Conservation (phyloP, 37 sponge, comb jelly and placozoan species). For the Geodia barretti region DNA sequence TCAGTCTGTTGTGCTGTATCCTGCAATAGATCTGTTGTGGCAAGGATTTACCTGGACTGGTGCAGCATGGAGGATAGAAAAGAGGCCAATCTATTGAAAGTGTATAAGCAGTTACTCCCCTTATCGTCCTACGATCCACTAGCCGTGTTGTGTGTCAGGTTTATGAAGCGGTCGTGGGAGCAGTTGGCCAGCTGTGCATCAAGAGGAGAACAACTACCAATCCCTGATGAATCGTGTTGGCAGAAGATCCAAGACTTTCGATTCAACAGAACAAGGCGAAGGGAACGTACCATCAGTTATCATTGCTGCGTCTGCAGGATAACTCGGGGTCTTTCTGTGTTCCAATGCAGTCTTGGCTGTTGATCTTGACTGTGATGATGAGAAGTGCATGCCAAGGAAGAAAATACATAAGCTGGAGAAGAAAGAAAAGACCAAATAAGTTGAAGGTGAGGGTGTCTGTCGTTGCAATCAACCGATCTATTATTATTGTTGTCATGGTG, state of each 20-base stretch:
- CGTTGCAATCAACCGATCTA: too few relatives aligned
- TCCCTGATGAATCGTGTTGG: constrained; percentile 55
- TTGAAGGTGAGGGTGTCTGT: too few relatives aligned
- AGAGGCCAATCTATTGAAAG: too few relatives aligned
- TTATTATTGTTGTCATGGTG: neutral
- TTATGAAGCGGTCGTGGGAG: constrained; percentile 52
- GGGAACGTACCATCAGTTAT: constrained; percentile 68
- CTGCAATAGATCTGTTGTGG: constrained; percentile 57
- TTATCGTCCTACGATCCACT: neutral
- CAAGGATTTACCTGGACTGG: constrained; percentile 25
- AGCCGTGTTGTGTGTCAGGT: neutral
- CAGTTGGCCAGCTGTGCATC: constrained; percentile 59
- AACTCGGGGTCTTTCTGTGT: constrained; percentile 45
- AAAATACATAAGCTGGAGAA: too few relatives aligned
- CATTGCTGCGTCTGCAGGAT: too few relatives aligned
- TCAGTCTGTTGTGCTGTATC: constrained; percentile 2
- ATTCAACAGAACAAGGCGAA: constrained; percentile 75
- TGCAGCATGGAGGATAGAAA: too few relatives aligned
- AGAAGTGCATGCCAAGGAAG: too few relatives aligned
- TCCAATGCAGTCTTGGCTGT: constrained; percentile 54
- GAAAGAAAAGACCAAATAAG: too few relatives aligned
- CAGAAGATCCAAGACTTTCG: constrained; percentile 67
- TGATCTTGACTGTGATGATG: too few relatives aligned
- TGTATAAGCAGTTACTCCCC: neutral
- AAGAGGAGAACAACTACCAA: constrained; percentile 59